A percentile compares a stretch with the other conserved stretches of the same genome.
phyloP scores from a whole-genome alignment of 2,113 vertebrate genomes.

The Entomyzon cyanotis region DNA sequence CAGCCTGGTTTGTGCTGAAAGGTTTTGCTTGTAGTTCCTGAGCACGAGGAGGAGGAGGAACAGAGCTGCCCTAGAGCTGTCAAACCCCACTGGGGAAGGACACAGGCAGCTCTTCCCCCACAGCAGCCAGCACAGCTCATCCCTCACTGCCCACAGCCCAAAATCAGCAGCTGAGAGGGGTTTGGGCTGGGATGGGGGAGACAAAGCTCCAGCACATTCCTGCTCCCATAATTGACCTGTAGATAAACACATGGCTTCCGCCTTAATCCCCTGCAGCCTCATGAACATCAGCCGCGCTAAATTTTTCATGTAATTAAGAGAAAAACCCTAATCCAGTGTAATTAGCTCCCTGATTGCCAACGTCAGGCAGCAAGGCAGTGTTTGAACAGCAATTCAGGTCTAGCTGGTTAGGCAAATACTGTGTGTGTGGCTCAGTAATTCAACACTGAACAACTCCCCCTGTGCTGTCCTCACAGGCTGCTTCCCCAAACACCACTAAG shows the following conservation, averaged over 20 bases:
- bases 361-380: slow-evolving; percentile 67
- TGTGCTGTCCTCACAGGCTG: background rate
- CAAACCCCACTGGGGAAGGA: background rate
- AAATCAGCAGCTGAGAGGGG: background rate
- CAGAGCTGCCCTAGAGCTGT: background rate
- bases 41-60: background rate
- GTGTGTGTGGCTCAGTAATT: slow-evolving; percentile 20
- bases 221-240: slow-evolving; percentile 14
- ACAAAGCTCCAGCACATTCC: background rate
- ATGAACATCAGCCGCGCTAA: slow-evolving; percentile 63
- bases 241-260: slow-evolving; percentile 47
- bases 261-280: slow-evolving; percentile 69
- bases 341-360: slow-evolving; percentile 79
- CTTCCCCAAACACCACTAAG: background rate
- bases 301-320: slow-evolving; percentile 80
- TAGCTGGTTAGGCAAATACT: slow-evolving; percentile 72
- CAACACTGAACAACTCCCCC: background rate
- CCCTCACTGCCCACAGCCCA: background rate
- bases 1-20: fast-evolving
- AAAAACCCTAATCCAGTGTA: slow-evolving; percentile 79
- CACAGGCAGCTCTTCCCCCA: background rate
- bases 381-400: slow-evolving; percentile 76
- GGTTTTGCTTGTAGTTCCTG: background rate
- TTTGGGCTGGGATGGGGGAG: background rate
- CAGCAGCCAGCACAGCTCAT: background rate